Base-by-base conservation (phyloP, 2,113 vertebrate genomes). In the Embiotoca jacksoni region DNA sequence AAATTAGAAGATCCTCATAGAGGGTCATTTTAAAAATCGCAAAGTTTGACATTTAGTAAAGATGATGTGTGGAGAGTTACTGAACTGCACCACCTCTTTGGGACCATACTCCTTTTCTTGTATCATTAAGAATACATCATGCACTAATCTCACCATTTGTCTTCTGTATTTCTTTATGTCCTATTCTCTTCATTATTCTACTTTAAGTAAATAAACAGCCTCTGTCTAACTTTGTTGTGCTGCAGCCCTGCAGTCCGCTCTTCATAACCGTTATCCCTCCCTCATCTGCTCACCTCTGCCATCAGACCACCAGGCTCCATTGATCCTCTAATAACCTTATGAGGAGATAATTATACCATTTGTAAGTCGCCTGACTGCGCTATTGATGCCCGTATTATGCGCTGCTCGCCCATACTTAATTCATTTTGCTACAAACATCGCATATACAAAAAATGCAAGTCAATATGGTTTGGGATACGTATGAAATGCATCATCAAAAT, bases 301-400 rank as follows among this genome's bases (percentile, higher is more conserved):
- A 81, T 55, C 83, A 16, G 71, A 63, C 83, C 67, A 84, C 50
- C 84, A 75, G 85, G 60, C 88, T 63, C 62, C 74, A 94, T 92
- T 81, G 92, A 93, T 92, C 88, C 80, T 66, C 76, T 90, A 90
- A 90, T 91, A 89, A 91, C 85, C 84, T 87, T 73, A 91, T 83
- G 85, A 87, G 86, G 67, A 89, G 88, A 92, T 93, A 92, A 94
- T 94, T 87, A 91, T 80, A 81, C 87, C 92, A 92, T 94, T 74
- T 91, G 89, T 92, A 91, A 92, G 85, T 87, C 57, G 70, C 63
- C 89, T 68, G 36, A 41, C 79, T 78, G 89, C 71, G 10, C 57
- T 91, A 92, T 93, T 58, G 91, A 92, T 81, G 72, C 33, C 78
- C 15, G 44, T 83, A 84, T 88, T 92, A 82, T 60, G 14, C 60